phyloP scores from a whole-genome alignment of 2,888 invertebrate genomes.

The Bugulina stolonifera region DNA sequence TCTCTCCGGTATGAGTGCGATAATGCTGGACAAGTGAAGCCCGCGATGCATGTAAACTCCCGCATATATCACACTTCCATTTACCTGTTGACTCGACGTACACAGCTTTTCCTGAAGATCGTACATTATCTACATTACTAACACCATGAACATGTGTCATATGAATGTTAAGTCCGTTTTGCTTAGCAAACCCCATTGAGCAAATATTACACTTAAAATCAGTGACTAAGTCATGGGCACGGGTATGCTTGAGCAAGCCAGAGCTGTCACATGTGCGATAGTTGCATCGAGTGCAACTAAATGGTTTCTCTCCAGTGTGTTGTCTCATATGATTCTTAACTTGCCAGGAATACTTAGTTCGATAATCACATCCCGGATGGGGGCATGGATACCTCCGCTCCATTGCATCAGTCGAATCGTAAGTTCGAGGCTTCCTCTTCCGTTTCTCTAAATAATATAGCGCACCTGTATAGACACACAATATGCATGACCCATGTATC shows the following conservation, averaged over 20 bases:
- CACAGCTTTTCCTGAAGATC: not conserved
- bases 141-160: not conserved
- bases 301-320: slow-evolving; percentile 23
- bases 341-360: slow-evolving; percentile 22
- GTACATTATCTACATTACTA: not conserved
- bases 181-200: not conserved
- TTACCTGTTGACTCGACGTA: not conserved
- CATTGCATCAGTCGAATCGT: not conserved
- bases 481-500: too few relatives aligned
- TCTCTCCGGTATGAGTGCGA: slow-evolving; percentile 10
- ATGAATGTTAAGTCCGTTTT: not conserved
- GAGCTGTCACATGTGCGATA: slow-evolving; percentile 11
- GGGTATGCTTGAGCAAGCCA: not conserved
- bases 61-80: slow-evolving; percentile 23
- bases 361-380: not conserved
- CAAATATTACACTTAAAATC: not conserved
- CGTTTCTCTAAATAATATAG: too few relatives aligned
- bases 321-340: slow-evolving; percentile 23
- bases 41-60: not conserved
- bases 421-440: not conserved
- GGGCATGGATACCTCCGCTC: not conserved
- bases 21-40: not conserved
- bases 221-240: slow-evolving; percentile 8
- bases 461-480: too few relatives aligned
- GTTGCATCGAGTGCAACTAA: not conserved